These are phyloP conservation scores for Linnaemya vulpina DNA, from an alignment of 2,888 invertebrate genomes.

Conservation along the genomic window DNA sequence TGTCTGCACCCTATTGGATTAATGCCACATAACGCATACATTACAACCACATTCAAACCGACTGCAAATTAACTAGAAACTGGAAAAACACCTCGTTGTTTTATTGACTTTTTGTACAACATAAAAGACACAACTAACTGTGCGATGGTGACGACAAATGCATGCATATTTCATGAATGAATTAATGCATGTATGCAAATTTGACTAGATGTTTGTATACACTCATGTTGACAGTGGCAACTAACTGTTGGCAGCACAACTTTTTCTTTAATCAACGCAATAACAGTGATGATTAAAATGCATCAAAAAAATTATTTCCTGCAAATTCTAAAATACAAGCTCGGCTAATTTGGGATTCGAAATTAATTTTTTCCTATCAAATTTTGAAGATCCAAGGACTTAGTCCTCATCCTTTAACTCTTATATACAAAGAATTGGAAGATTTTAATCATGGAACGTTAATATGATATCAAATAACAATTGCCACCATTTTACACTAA, in stretches of 20 bases:
- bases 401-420: too few relatives aligned
- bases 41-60: not conserved
- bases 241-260: conserved; percentile 56
- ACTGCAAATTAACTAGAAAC: conserved; percentile 36
- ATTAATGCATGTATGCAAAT: conserved; percentile 43
- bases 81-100: conserved; percentile 54
- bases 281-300: conserved; percentile 35
- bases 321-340: too few relatives aligned
- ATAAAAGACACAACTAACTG: conserved; percentile 60
- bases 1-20: not conserved
- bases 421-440: too few relatives aligned
- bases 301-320: not conserved
- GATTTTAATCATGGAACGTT: too few relatives aligned
- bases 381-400: too few relatives aligned
- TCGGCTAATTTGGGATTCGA: too few relatives aligned
- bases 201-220: conserved; percentile 41
- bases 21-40: not conserved
- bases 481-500: too few relatives aligned
- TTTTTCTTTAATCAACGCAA: conserved; percentile 33
- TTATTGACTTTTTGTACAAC: conserved; percentile 59
- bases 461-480: too few relatives aligned
- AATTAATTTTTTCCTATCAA: too few relatives aligned
- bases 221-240: conserved; percentile 65
- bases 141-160: conserved; percentile 61
- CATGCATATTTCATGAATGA: conserved; percentile 55